These are phyloP conservation scores for Metallyticus violacea DNA, from an alignment of 2,888 invertebrate species.

Conservation along the genomic window DNA sequence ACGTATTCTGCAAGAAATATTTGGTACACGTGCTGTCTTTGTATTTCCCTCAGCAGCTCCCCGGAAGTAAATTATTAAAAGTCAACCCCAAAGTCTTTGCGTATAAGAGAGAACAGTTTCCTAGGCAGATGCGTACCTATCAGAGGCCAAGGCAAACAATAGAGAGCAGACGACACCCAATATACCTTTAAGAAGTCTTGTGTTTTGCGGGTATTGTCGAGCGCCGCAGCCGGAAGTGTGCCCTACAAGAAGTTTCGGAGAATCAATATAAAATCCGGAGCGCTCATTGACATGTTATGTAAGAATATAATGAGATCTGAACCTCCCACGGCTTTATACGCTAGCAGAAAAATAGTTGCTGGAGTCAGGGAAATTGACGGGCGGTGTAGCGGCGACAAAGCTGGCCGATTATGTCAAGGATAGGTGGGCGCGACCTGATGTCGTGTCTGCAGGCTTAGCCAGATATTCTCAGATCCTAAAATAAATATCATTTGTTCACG, in stretches of 20 bases:
- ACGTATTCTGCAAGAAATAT: background rate
- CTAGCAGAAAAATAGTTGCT: background rate
- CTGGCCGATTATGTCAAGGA: background rate
- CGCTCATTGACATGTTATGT: background rate
- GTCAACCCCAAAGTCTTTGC: background rate
- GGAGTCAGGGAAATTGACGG: background rate
- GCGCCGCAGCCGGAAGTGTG: background rate
- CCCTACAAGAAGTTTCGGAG: background rate
- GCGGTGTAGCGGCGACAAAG: background rate
- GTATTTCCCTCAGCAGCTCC: background rate
- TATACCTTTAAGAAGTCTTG: background rate
- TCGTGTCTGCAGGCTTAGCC: no score
- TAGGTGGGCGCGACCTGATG: background rate
- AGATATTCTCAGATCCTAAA: no score
- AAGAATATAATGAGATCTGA: background rate
- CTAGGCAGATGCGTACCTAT: background rate
- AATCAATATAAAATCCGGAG: background rate
- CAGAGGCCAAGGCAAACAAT: no score
- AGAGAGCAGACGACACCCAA: background rate
- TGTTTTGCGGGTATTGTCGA: background rate
- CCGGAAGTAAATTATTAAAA: slow-evolving; percentile 10
- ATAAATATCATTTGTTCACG: no score
- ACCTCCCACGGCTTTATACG: background rate
- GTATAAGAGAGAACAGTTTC: background rate
- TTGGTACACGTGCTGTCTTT: background rate